Percentiles rank a stretch among this genome's conserved stretches.
Conservation (phyloP, 2,888 invertebrate genomes). For the Saturnia pavonia region DNA sequence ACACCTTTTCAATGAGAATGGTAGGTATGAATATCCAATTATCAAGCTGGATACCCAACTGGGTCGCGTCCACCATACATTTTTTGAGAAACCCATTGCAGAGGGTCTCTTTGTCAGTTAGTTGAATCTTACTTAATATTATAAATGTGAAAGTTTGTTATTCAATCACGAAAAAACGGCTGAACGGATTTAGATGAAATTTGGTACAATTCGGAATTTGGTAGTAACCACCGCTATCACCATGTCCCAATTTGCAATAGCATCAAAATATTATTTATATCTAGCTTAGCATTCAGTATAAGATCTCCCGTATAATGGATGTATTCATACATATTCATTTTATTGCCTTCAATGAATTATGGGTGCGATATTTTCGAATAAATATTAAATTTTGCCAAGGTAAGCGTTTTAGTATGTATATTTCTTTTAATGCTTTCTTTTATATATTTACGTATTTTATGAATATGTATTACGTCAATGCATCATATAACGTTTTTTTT, state of each 20-base stretch:
- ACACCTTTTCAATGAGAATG: too few species aligned
- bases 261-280: conserved; percentile 13
- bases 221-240: neutral
- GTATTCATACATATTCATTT: conserved; percentile 55
- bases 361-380: conserved; percentile 47
- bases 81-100: too few species aligned
- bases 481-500: neutral
- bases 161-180: too few species aligned
- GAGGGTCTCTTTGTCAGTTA: too few species aligned
- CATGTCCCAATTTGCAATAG: neutral
- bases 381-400: conserved; percentile 35
- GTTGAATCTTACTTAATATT: too few species aligned
- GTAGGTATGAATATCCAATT: too few species aligned
- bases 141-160: too few species aligned
- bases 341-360: conserved; percentile 56
- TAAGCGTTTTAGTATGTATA: conserved; percentile 20
- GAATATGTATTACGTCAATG: neutral
- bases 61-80: too few species aligned
- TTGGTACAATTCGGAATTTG: too few species aligned
- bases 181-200: too few species aligned
- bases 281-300: conserved; percentile 30
- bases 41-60: too few species aligned
- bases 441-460: conserved; percentile 1
- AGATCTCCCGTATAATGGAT: conserved; percentile 35
- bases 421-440: conserved; percentile 17